These are phyloP conservation scores for Bombyx mandarina DNA, from an alignment of 1,140 invertebrate species.

Conservation along the genomic window DNA sequence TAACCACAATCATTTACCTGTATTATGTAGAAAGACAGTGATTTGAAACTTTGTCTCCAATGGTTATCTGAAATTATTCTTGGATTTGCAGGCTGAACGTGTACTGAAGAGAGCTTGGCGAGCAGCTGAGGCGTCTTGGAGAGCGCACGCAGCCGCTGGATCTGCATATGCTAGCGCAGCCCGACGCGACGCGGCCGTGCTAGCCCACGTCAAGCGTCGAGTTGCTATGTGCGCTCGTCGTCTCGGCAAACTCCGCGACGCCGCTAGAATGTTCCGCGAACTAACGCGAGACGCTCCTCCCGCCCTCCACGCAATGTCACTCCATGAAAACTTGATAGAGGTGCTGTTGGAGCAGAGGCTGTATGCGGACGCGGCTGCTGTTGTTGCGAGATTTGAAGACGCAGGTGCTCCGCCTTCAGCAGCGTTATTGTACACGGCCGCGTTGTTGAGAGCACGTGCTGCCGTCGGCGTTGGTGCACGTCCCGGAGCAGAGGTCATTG, in stretches of 20 bases:
- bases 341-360: conserved; percentile 95
- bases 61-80: no score
- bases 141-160: conserved; percentile 18
- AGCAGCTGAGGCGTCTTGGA: conserved; percentile 28
- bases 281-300: conserved; percentile 96
- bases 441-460: conserved; percentile 96
- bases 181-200: conserved; percentile 93
- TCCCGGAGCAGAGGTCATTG: no score
- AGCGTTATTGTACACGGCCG: conserved; percentile 86
- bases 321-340: conserved; percentile 98
- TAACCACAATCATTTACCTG: no score
- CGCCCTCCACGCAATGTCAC: conserved; percentile 96
- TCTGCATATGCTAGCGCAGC: conserved; percentile 37
- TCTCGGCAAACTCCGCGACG: conserved; percentile 93
- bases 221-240: conserved; percentile 97
- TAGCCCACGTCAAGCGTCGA: conserved; percentile 95
- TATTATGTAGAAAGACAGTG: no score
- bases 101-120: conserved; percentile 32
- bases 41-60: no score
- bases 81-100: conserved; percentile 22
- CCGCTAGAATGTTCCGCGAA: conserved; percentile 97
- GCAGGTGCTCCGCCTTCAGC: conserved; percentile 88
- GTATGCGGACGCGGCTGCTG: conserved; percentile 93
- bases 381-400: conserved; percentile 97
- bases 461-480: conserved; percentile 93